Evolutionary conservation across 1,140 invertebrate species (phyloP).

Genomic region (Parasteatoda tepidariorum): DNA sequence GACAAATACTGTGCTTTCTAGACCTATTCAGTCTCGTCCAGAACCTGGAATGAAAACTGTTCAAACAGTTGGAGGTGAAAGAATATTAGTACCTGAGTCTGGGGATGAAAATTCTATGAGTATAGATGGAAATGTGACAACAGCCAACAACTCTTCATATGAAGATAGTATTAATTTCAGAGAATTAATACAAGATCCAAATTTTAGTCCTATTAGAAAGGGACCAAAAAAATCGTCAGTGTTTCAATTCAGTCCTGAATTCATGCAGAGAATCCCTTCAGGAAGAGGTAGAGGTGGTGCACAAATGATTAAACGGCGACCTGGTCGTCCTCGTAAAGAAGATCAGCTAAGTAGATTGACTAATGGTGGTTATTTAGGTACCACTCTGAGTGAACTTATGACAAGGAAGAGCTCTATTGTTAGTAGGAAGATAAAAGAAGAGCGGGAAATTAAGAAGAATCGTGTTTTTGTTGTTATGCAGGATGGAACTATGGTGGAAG

Average conservation of each 20-base stretch:
- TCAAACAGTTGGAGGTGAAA: constrained; percentile 38
- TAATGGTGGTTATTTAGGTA: constrained; percentile 47
- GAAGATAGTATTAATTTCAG: constrained; percentile 45
- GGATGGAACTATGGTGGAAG: constrained; percentile 62
- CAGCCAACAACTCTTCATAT: background rate
- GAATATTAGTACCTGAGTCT: constrained; percentile 39
- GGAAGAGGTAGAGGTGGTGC: constrained; percentile 29
- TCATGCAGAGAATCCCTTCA: constrained; percentile 27
- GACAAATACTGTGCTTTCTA: constrained; percentile 42
- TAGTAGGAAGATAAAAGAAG: constrained; percentile 51
- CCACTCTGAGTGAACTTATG: constrained; percentile 51
- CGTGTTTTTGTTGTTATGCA: constrained; percentile 63
- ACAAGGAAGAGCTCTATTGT: constrained; percentile 55
- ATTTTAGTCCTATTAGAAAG: constrained; percentile 16
- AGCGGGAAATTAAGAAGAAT: constrained; percentile 58
- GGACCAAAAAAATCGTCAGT: constrained; percentile 11
- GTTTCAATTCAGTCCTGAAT: constrained; percentile 5
- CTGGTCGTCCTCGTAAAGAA: constrained; percentile 47
- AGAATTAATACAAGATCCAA: constrained; percentile 33
- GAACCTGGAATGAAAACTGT: constrained; percentile 34
- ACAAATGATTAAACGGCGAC: constrained; percentile 23
- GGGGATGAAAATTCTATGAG: constrained; percentile 44
- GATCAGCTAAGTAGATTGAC: constrained; percentile 42
- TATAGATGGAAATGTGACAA: background rate
- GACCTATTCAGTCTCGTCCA: constrained; percentile 7